These are phyloP conservation scores for Scaptomyza pallida DNA, from an alignment of 1,140 invertebrate species.

Conservation along the genomic window DNA sequence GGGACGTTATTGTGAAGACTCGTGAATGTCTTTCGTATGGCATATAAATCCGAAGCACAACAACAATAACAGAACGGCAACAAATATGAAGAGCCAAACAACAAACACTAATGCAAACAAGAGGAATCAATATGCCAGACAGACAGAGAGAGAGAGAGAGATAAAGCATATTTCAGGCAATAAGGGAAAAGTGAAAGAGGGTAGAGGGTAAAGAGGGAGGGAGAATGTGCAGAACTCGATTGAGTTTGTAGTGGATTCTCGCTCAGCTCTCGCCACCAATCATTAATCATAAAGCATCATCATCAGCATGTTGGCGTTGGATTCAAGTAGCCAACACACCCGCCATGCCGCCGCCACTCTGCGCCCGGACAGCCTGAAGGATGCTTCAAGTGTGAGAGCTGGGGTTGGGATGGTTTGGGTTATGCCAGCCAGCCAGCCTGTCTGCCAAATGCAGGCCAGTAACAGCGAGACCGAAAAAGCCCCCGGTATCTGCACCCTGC, in stretches of 20 bases:
- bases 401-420: slow-evolving; percentile 9
- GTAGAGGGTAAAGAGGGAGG: too few relatives aligned
- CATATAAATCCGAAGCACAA: slow-evolving; percentile 58
- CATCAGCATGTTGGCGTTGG: slow-evolving; percentile 57
- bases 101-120: slow-evolving; percentile 71
- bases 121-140: slow-evolving; percentile 63
- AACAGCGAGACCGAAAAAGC: slow-evolving; percentile 5
- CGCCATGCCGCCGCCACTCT: neutral
- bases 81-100: slow-evolving; percentile 70
- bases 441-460: slow-evolving; percentile 53
- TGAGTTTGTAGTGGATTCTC: slow-evolving; percentile 34
- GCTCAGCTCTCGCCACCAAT: slow-evolving; percentile 57
- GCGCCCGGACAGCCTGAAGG: slow-evolving; percentile 9
- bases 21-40: slow-evolving; percentile 25
- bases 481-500: slow-evolving; percentile 7
- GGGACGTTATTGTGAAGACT: neutral
- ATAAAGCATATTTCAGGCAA: slow-evolving; percentile 30
- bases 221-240: neutral
- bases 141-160: neutral
- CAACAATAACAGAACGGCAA: slow-evolving; percentile 51
- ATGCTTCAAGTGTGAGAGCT: slow-evolving; percentile 4
- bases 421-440: slow-evolving; percentile 10
- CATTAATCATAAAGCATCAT: slow-evolving; percentile 75
- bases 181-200: too few relatives aligned
- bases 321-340: slow-evolving; percentile 19